Base-by-base conservation (phyloP, 2,888 invertebrate species). In the Pollenia griseotomentosa region DNA sequence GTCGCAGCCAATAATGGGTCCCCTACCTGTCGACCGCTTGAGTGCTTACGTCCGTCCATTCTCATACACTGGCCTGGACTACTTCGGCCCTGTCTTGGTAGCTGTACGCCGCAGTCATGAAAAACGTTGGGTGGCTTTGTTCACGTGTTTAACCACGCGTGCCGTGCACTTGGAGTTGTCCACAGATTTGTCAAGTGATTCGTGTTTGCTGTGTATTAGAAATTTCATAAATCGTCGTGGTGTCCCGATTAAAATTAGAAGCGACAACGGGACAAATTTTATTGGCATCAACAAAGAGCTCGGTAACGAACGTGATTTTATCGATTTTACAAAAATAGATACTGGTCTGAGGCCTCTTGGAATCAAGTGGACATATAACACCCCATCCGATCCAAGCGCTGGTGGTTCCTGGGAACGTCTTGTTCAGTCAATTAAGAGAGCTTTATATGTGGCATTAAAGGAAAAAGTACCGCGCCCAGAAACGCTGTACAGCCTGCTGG, bases 261-360 rank as follows among this genome's bases (percentile, higher is more conserved):
- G 82, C 4, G 86, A 86, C 16, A 88, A 88, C 48, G 86, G 75
- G 0, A 88, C 86, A 0, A 88, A 88, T 42, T 88, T 88, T 16
- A 53, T 88, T n/a, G 87, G 87, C 11, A 55, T 79, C 51, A 14
- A 1, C 1, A 79, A 79, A 6, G 68, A 79, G 14, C 44, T 57
- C 14, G 33, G 33, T 6, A 33, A 33, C 23, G 55, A 66, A 10
- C 55, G 59, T 11, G 48, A 57, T 16, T 78, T 78, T 48, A 68
- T 78, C 5, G 66, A 78, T 33, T 59, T 14, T 16, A 19, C 12
- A 23, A 51, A 79, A 61, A 7, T 79, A 46, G 55, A 53, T 3
- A 23, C 12, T 2, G 12, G 42, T 55, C 44, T 66, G 19, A 77
- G 53, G 42, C 77, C 66, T 1, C 77, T 78, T 48, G 70, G 74